Conservation (phyloP, 2,113 vertebrate species). For the mouse (Mus musculus) region DNA sequence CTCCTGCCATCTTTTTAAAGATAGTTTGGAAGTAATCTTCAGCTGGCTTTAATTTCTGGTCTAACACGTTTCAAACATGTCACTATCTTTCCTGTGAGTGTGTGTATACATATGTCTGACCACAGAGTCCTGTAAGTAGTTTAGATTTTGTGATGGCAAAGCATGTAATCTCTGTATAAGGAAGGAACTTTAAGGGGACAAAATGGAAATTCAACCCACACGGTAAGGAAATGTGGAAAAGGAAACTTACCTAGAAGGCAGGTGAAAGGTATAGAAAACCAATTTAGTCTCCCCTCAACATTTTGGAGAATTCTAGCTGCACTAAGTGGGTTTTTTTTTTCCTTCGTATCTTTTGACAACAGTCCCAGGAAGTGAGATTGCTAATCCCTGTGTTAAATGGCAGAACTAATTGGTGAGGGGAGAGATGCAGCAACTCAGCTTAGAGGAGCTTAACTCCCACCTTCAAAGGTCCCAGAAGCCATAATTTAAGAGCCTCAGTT, state of each 20-base stretch:
- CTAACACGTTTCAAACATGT: not conserved
- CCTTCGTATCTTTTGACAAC: not conserved
- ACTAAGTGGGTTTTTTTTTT: not conserved
- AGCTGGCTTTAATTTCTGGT: not conserved
- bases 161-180: no score
- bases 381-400: constrained; percentile 53
- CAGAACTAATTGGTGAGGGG: constrained; percentile 36
- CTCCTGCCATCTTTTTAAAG: not conserved
- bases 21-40: not conserved
- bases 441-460: not conserved
- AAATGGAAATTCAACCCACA: not conserved
- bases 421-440: not conserved
- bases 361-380: not conserved
- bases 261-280: not conserved
- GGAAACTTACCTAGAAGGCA: not conserved
- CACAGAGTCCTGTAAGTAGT: not conserved
- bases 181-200: not conserved
- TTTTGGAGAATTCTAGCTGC: not conserved
- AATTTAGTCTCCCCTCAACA: not conserved
- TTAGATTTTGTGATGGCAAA: not conserved
- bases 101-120: not conserved
- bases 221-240: not conserved
- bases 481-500: not conserved
- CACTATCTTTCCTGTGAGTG: not conserved
- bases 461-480: not conserved